These are phyloP conservation scores for Amaurobius ferox DNA, from an alignment of 2,888 invertebrate genomes.

Conservation along the genomic window DNA sequence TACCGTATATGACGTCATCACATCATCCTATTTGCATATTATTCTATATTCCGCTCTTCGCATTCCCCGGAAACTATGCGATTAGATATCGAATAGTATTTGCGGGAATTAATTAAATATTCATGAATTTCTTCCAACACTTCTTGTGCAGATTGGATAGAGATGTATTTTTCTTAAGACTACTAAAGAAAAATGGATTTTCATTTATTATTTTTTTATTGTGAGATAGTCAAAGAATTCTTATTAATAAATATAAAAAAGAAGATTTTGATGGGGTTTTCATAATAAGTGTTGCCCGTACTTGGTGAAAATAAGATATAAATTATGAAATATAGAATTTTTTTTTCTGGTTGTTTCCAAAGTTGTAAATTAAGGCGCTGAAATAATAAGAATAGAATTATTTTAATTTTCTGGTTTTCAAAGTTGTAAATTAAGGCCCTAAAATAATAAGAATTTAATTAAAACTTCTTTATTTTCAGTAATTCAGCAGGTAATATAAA, in stretches of 20 bases:
- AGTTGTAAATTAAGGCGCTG: background rate
- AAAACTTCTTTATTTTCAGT: too few species aligned
- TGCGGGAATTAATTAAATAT: constrained; percentile 60
- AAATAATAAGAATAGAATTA: constrained; percentile 1
- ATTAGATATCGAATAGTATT: constrained; percentile 51
- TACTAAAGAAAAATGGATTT: background rate
- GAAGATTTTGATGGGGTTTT: background rate
- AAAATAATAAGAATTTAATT: background rate
- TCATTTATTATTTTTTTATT: constrained; percentile 6
- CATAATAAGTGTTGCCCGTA: background rate
- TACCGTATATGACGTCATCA: background rate
- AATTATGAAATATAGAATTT: background rate
- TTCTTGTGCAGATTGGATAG: constrained; percentile 4
- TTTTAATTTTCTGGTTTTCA: background rate
- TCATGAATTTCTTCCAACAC: constrained; percentile 49
- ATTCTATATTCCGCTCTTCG: constrained; percentile 29
- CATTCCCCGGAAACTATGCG: constrained; percentile 33
- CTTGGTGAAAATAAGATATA: background rate
- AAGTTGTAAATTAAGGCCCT: background rate
- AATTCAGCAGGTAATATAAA: too few species aligned
- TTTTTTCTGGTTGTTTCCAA: background rate
- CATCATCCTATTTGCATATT: constrained; percentile 45
- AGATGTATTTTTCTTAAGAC: constrained; percentile 2
- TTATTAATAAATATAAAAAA: constrained; percentile 4
- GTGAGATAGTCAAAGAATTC: background rate